Evolutionary conservation across 2,888 invertebrate genomes (phyloP).

Genomic region (Chalcosyrphus nemorum): DNA sequence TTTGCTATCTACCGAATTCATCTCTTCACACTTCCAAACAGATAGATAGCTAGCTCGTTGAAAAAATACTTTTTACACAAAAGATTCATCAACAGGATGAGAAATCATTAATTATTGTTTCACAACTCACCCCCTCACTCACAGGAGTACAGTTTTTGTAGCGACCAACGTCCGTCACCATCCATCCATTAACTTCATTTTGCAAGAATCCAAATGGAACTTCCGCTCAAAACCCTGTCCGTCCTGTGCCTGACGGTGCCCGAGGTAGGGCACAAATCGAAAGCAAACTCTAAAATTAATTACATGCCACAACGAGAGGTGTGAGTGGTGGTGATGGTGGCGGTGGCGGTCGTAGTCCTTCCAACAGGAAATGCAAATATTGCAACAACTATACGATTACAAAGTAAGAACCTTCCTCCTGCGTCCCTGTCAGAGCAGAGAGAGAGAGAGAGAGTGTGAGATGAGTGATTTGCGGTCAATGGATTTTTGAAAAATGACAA

Average conservation of each 20-base stretch:
- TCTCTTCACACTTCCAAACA: conserved; percentile 66
- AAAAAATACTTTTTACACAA: conserved; percentile 63
- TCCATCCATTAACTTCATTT: conserved; percentile 65
- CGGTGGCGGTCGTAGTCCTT: too few relatives aligned
- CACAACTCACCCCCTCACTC: conserved; percentile 50
- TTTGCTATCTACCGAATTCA: conserved; percentile 50
- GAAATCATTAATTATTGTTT: conserved; percentile 69
- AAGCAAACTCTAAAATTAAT: conserved; percentile 67
- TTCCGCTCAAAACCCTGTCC: conserved; percentile 42
- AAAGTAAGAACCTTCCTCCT: background rate
- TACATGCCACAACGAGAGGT: conserved; percentile 63
- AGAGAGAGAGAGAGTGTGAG: too few relatives aligned
- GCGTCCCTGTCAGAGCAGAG: background rate
- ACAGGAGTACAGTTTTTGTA: conserved; percentile 19
- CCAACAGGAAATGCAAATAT: conserved; percentile 71
- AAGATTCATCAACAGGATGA: conserved; percentile 69
- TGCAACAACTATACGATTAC: conserved; percentile 48
- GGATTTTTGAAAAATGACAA: conserved; percentile 71
- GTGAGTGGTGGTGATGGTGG: too few relatives aligned
- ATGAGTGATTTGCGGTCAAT: conserved; percentile 65
- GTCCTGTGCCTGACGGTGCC: background rate
- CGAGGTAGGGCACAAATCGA: conserved; percentile 42
- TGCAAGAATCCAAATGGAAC: conserved; percentile 64
- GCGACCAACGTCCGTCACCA: conserved; percentile 17
- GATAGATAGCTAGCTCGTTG: conserved; percentile 49